phyloP scores from a whole-genome alignment of 2,888 invertebrate genomes.

The Orthonevra nobilis region DNA sequence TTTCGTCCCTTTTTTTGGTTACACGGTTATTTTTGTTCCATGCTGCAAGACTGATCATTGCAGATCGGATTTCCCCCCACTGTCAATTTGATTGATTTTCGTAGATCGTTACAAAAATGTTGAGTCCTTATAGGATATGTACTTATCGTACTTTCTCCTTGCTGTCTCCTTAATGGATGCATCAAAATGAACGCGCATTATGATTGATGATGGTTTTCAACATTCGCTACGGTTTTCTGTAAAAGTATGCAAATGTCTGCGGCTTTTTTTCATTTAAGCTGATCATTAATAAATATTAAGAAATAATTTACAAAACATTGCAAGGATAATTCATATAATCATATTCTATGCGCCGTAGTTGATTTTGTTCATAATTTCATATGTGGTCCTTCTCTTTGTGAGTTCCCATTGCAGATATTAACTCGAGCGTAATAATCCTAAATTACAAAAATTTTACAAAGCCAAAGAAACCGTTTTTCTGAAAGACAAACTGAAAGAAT shows the following conservation, averaged over 20 bases:
- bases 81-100: conserved; percentile 60
- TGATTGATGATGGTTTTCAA: conserved; percentile 53
- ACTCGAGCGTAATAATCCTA: conserved; percentile 62
- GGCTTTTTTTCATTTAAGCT: conserved; percentile 31
- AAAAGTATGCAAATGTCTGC: conserved; percentile 51
- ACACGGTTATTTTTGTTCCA: not conserved
- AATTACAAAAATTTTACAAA: conserved; percentile 20
- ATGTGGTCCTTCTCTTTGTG: no score
- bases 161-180: conserved; percentile 37
- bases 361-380: not conserved
- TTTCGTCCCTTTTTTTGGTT: conserved; percentile 4
- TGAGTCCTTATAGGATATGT: no score
- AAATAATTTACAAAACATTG: conserved; percentile 67
- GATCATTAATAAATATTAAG: conserved; percentile 69
- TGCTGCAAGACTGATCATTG: conserved; percentile 37
- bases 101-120: conserved; percentile 8
- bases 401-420: conserved; percentile 25
- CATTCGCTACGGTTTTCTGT: conserved; percentile 33
- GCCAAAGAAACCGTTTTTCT: conserved; percentile 25
- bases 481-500: conserved; percentile 18
- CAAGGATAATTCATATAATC: conserved; percentile 67
- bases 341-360: conserved; percentile 59
- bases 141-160: no score
- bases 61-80: conserved; percentile 47
- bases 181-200: not conserved